Base-by-base conservation (phyloP, 2,113 vertebrate species). In the Lethenteron camtschaticum region DNA sequence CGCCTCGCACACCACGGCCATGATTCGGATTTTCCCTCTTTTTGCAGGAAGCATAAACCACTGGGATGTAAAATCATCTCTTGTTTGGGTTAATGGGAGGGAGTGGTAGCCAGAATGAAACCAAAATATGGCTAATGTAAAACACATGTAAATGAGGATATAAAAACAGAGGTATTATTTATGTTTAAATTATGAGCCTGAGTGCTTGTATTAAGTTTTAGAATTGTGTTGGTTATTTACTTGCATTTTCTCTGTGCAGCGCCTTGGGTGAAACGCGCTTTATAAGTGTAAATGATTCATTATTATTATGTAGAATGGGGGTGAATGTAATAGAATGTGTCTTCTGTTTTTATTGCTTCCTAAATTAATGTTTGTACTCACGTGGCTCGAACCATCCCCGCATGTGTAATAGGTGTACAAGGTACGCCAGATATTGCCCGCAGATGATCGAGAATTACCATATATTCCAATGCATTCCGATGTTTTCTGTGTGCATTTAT, bases 401-500 rank as follows among this genome's bases (percentile, higher is more conserved):
- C 41, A 41, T 41, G 41, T 41, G 4, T 41, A 41, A 41, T 41
- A 41, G 41, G 41, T 41, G 41, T 41, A 41, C 41, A 41, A 7
- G 41, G 41, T 41, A 41, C 41, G 41, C 41, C 41, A 41, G 41
- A 6, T 41, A 41, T 7, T 41, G 41, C 41, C 59, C 14, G 1
- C 1, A 1, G 2, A 0, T 71, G 73, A 71, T 75, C 69, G 20
- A 56, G 9, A 2, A 66, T 71, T 10, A 14, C 55, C 3, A 12
- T 74, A 68, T 74, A 63, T 70, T 1, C 4, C 73, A 59, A 14
- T 69, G 4, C 6, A 13, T 69, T 73, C 69, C 55, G 58, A 13
- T 59, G 63, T 74, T 10, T 68, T 57, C 63, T 66, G 10, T 73
- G 11, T 55, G 63, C 73, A 75, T 68, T 72, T 69, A 16, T 72